A percentile compares a stretch with the other conserved stretches of the same genome.
These are phyloP conservation scores for Samia ricini DNA, from an alignment of 1,140 invertebrate genomes.

Conservation along the genomic window DNA sequence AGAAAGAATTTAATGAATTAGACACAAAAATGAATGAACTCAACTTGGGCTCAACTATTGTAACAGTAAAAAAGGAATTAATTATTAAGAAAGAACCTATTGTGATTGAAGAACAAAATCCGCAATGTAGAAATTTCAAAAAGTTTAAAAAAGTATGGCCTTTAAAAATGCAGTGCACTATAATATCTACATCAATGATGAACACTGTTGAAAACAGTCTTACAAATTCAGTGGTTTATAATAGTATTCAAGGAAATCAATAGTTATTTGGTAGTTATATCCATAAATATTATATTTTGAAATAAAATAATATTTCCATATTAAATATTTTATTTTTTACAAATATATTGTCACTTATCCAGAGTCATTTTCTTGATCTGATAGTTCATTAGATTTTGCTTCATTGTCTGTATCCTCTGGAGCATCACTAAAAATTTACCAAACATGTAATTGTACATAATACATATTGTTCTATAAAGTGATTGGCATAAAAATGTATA, in stretches of 20 bases:
- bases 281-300: slow-evolving; percentile 1
- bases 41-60: slow-evolving; percentile 50
- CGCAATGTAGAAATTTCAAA: slow-evolving; percentile 57
- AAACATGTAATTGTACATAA: not conserved
- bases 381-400: not conserved
- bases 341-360: not conserved
- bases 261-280: slow-evolving; percentile 6
- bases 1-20: slow-evolving; percentile 48
- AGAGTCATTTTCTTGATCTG: not conserved
- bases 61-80: slow-evolving; percentile 46
- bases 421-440: not conserved
- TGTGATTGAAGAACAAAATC: slow-evolving; percentile 24
- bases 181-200: slow-evolving; percentile 30
- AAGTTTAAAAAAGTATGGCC: slow-evolving; percentile 71
- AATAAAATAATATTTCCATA: slow-evolving; percentile 2
- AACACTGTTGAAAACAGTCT: slow-evolving; percentile 2
- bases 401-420: not conserved
- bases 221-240: not conserved
- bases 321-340: not conserved
- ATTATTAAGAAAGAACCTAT: slow-evolving; percentile 56
- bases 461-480: too few species aligned
- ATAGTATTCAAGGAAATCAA: not conserved
- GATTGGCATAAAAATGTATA: too few species aligned
- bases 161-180: slow-evolving; percentile 47
- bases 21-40: slow-evolving; percentile 50